phyloP scores from a whole-genome alignment of 2,888 invertebrate species.

The Pheosia tremula region DNA sequence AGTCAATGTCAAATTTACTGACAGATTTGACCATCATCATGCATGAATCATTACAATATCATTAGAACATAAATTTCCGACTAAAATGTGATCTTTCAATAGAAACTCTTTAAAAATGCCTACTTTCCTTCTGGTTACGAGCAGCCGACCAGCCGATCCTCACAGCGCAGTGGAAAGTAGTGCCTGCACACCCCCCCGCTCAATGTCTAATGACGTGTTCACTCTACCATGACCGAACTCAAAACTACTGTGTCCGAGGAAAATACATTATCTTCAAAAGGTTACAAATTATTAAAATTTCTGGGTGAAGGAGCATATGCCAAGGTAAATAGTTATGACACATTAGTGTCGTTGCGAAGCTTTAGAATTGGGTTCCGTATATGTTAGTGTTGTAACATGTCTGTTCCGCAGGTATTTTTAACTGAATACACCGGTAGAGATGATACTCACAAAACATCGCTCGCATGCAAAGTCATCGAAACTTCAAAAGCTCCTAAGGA shows the following conservation, averaged over 20 bases:
- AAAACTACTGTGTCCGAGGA: constrained; percentile 76
- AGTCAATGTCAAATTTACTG: constrained; percentile 27
- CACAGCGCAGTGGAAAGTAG: constrained; percentile 40
- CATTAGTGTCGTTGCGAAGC: background rate
- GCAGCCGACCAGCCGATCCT: constrained; percentile 43
- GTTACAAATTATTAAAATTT: constrained; percentile 86
- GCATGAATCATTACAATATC: constrained; percentile 45
- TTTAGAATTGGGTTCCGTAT: no score
- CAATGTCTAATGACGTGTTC: constrained; percentile 47
- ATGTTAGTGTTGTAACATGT: no score
- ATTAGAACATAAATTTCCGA: constrained; percentile 39
- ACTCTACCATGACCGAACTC: constrained; percentile 75
- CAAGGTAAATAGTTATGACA: constrained; percentile 81
- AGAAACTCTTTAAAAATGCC: constrained; percentile 63
- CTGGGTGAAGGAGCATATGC: constrained; percentile 92
- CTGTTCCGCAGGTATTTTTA: constrained; percentile 63
- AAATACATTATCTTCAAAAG: constrained; percentile 77
- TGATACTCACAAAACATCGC: constrained; percentile 51
- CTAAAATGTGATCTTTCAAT: constrained; percentile 17
- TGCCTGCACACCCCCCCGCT: constrained; percentile 43
- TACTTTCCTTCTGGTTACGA: constrained; percentile 48
- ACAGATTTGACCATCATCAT: constrained; percentile 24
- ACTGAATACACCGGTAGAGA: constrained; percentile 67
- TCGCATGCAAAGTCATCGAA: constrained; percentile 91
- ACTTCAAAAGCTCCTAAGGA: constrained; percentile 89